Base-by-base conservation (phyloP, 1,140 invertebrate genomes). In the Musca domestica region DNA sequence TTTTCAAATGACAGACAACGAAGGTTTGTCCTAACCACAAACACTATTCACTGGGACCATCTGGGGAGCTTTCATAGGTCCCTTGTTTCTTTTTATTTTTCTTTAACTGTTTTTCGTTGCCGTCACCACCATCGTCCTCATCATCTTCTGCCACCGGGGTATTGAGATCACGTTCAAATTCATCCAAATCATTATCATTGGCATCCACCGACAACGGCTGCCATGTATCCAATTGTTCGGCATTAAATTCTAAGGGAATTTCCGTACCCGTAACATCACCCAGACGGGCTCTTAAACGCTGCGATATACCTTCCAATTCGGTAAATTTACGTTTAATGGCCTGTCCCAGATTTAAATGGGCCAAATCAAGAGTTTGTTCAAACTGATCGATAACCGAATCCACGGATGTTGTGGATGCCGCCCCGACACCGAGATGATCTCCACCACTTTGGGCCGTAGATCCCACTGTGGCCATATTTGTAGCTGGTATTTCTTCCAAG, bases 251-350 rank as follows among this genome's bases (percentile, higher is more conserved):
- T 3, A 74, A 73, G 0, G 74, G 82, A 17, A 87, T 83, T 3
- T 84, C 83, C 65, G 85, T 84, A 2, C 83, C 84, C 12, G 87
- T 88, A 1, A 88, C 86, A 70, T 87, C 83, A 22, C 83, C 83
- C 20, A 89, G 74, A 67, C 87, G 83, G 9, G 83, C 83, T 48
- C 84, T 80, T 25, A 88, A 71, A 63, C 88, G 78, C 75, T 87
- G 83, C 10, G 86, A 88, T 46, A 89, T 89, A 77, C 87, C 85
- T 71, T 88, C 86, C 17, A 89, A 67, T 76, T 89, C 88, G 0
- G 82, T 85, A 46, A 88, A 84, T 80, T 89, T 88, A 70, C 87
- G 81, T 71, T 87, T 88, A 25, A 78, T 83, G 69, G 82, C 80
- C 67, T 83, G 76, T 22, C 81, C 82, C 12, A 85, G 71, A 68